phyloP scores from a whole-genome alignment of 2,797 vertebrate species.

The Gymnodraco acuticeps region DNA sequence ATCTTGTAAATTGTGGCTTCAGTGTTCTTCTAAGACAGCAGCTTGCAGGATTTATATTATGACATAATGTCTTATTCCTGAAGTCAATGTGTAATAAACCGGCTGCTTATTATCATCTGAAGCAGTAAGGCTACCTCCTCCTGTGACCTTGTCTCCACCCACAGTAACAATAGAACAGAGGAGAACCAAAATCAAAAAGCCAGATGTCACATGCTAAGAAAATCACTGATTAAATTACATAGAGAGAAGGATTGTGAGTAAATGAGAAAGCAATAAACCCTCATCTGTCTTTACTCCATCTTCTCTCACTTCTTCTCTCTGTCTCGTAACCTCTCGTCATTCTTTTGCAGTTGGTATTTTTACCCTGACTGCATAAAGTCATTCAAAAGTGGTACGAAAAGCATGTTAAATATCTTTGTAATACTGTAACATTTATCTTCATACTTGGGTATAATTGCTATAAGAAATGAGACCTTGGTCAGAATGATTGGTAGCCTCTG shows the following conservation, averaged over 20 bases:
- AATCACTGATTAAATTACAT: slow-evolving; percentile 44
- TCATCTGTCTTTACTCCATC: neutral
- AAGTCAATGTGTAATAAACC: slow-evolving; percentile 49
- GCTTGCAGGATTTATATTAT: slow-evolving; percentile 40
- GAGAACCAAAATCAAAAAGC: slow-evolving; percentile 50
- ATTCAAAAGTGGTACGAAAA: slow-evolving; percentile 12
- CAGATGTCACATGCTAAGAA: slow-evolving; percentile 40
- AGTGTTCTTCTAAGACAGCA: slow-evolving; percentile 22
- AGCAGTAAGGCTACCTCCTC: neutral
- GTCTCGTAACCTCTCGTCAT: neutral
- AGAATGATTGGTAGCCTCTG: slow-evolving; percentile 26
- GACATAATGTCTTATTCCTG: slow-evolving; percentile 43
- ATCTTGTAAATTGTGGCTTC: slow-evolving; percentile 32
- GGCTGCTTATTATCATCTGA: slow-evolving; percentile 38
- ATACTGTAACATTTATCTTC: slow-evolving; percentile 15
- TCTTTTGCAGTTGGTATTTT: slow-evolving; percentile 33
- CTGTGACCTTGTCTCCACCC: slow-evolving; percentile 51
- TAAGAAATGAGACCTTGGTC: slow-evolving; percentile 19
- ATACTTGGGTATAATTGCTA: slow-evolving; percentile 16
- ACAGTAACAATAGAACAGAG: slow-evolving; percentile 43
- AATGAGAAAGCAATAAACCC: slow-evolving; percentile 23
- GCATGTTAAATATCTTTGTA: slow-evolving; percentile 21
- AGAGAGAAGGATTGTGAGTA: slow-evolving; percentile 18
- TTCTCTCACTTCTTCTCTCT: slow-evolving; percentile 15
- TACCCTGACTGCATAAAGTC: slow-evolving; percentile 2